Evolutionary conservation across 1,140 invertebrate genomes (phyloP).

Genomic region (Microplitis demolitor): DNA sequence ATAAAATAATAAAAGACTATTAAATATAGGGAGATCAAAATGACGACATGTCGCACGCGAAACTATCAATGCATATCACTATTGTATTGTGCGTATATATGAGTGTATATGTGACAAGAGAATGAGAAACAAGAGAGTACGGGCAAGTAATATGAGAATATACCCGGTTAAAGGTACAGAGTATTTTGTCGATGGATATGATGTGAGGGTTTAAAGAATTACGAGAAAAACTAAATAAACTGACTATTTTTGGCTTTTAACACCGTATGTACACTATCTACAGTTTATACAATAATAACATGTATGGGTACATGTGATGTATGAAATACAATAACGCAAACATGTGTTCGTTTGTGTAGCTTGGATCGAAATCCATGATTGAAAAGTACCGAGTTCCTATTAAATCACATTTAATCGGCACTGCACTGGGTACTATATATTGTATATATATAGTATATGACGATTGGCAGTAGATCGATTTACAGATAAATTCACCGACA

Average conservation of each 20-base stretch:
- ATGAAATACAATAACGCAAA: neutral
- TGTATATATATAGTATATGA: neutral
- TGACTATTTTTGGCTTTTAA: too few relatives aligned
- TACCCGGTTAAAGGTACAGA: constrained; percentile 3
- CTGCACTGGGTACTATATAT: neutral
- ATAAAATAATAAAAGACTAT: neutral
- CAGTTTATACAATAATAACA: neutral
- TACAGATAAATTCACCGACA: neutral
- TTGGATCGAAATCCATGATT: constrained; percentile 14
- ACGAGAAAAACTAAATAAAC: neutral
- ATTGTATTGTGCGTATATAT: neutral
- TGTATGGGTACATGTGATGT: neutral
- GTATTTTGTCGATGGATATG: constrained; percentile 10
- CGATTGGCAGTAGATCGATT: neutral
- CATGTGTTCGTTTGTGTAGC: neutral
- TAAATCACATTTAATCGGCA: neutral
- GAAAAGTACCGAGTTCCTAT: constrained; percentile 3
- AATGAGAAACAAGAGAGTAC: constrained; percentile 21
- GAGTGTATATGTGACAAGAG: too few relatives aligned
- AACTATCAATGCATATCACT: neutral
- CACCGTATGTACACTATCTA: neutral
- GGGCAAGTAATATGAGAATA: constrained; percentile 25
- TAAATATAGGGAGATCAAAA: constrained; percentile 3
- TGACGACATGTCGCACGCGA: neutral
- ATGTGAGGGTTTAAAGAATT: constrained; percentile 6